Conservation (phyloP, 2,888 invertebrate genomes). For the Monopis laevigella region DNA sequence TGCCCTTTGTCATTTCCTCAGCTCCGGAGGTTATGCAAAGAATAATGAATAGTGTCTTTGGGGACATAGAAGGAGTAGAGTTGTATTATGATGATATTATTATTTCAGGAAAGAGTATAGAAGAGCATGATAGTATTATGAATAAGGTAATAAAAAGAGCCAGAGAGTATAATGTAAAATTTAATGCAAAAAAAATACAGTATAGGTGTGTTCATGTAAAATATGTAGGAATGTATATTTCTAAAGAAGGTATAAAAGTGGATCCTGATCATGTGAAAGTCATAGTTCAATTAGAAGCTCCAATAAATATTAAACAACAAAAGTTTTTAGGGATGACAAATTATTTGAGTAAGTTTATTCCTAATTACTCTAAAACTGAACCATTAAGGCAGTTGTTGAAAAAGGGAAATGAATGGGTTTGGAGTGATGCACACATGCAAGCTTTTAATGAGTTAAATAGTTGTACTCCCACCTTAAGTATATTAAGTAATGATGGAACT, state of each 20-base stretch:
- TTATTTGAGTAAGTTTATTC: conserved; percentile 22
- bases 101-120: conserved; percentile 12
- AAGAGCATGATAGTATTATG: conserved; percentile 23
- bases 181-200: conserved; percentile 26
- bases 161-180: conserved; percentile 24
- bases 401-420: too few species aligned
- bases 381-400: neutral
- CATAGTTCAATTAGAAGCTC: conserved; percentile 15
- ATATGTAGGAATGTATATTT: conserved; percentile 27
- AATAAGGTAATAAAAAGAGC: conserved; percentile 22
- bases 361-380: conserved; percentile 19
- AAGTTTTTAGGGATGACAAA: conserved; percentile 24
- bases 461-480: too few species aligned
- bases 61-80: conserved; percentile 22
- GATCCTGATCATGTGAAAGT: too few species aligned
- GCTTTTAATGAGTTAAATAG: too few species aligned
- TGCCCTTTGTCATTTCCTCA: conserved; percentile 22
- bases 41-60: conserved; percentile 15
- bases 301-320: conserved; percentile 19
- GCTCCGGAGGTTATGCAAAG: conserved; percentile 20
- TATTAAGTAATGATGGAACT: too few species aligned
- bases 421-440: too few species aligned
- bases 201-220: conserved; percentile 22
- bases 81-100: conserved; percentile 29
- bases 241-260: too few species aligned